Conservation (phyloP, 2,797 vertebrate genomes). For the Pipistrellus pipistrellus region DNA sequence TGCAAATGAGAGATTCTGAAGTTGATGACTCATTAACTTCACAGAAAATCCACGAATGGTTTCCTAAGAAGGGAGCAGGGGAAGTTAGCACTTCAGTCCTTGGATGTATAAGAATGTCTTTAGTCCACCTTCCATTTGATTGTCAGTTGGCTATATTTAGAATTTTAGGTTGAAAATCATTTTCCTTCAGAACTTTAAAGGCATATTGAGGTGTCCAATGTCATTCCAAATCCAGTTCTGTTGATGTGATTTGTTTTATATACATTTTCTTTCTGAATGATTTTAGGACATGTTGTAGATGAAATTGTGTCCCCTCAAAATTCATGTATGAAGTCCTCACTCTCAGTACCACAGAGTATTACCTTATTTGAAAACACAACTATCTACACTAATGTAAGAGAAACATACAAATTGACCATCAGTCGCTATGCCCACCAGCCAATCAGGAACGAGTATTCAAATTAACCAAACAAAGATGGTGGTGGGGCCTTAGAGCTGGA, state of each 20-base stretch:
- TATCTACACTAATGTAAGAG: not conserved
- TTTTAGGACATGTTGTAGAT: not conserved
- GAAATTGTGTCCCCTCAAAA: not conserved
- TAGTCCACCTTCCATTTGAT: not conserved
- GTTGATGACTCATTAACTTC: not conserved
- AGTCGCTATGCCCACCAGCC: no score
- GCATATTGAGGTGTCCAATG: not conserved
- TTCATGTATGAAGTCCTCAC: not conserved
- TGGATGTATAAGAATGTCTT: not conserved
- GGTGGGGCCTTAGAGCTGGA: no score
- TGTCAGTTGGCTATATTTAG: not conserved
- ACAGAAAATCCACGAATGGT: not conserved
- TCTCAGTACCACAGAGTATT: not conserved
- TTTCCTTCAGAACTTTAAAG: not conserved
- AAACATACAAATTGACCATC: no score
- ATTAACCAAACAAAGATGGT: no score
- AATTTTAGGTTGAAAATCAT: constrained; percentile 19
- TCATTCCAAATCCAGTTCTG: not conserved
- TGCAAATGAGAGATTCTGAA: not conserved
- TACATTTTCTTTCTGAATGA: not conserved
- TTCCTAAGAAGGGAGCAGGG: not conserved
- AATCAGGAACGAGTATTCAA: no score
- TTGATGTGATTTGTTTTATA: not conserved
- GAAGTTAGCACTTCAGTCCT: not conserved
- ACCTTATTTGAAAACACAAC: not conserved